These are phyloP conservation scores for Scomber colias DNA, from an alignment of 2,113 vertebrate genomes.

Conservation along the genomic window DNA sequence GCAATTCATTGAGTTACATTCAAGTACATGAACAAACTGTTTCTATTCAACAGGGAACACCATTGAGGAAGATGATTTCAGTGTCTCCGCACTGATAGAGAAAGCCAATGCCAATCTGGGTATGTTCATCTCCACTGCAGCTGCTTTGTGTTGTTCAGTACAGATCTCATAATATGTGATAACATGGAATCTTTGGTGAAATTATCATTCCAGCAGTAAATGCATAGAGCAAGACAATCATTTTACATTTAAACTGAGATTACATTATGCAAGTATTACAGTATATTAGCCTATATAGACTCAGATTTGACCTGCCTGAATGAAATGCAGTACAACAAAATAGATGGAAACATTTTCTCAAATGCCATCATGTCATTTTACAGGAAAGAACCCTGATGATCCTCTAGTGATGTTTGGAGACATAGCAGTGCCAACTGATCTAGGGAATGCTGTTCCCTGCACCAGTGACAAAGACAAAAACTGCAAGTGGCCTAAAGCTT, in stretches of 20 bases:
- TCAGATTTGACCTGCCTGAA: not conserved
- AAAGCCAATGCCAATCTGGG: constrained; percentile 78
- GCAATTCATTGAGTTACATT: not conserved
- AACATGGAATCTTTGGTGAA: not conserved
- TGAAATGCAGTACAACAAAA: not conserved
- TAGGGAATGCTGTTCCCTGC: constrained; percentile 79
- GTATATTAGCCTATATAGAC: not conserved
- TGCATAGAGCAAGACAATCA: not conserved
- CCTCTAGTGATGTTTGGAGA: constrained; percentile 75
- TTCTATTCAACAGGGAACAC: constrained; percentile 60
- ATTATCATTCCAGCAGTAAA: not conserved
- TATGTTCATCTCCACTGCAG: constrained; percentile 48
- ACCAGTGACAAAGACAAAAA: not conserved
- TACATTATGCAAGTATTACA: not conserved
- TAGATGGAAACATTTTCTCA: not conserved
- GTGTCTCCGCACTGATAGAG: constrained; percentile 74
- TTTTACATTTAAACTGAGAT: not conserved
- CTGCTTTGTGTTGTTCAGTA: not conserved
- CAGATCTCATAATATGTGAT: not conserved
- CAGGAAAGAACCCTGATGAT: constrained; percentile 57
- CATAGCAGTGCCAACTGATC: constrained; percentile 70
- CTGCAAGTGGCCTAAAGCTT: constrained; percentile 74
- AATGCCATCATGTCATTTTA: not conserved
- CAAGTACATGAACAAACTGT: not conserved
- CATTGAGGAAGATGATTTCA: constrained; percentile 60